Evolutionary conservation across 2,888 invertebrate genomes (phyloP), one percentile per base, ranked within the genome.

Genomic region (Hoplodrina ambigua): DNA sequence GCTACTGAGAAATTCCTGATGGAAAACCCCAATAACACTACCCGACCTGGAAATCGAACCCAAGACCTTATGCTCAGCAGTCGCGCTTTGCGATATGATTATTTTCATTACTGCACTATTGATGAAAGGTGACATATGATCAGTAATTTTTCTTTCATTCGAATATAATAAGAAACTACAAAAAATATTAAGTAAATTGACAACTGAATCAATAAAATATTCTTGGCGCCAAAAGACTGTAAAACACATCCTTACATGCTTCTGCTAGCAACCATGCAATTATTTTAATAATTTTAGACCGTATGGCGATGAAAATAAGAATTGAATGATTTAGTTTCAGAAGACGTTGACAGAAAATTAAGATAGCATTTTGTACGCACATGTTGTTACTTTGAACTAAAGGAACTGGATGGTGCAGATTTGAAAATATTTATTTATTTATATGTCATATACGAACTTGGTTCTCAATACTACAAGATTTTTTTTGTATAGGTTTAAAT

Each of bases 151-250:
- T 3, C 41, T 41, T 41, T 11, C 2, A 13, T 37, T 2, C 8
- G 7, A 13, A 13, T 13, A 13, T 41, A 41, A 41, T 41, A 41
- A 13, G 41, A 41, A 11, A 13, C 4, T 41, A 11, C 41, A 41
- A 41, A 41, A 41, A 41, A 41, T 25, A 33, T 4, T 41, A 41
- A 41, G 41, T 41, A 73, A 80, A 86, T 83, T 85, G 87, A 86
- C 87, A 85, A 87, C 86, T 85, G 83, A 87, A 88, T 89, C 89
- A 88, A 89, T 91, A 90, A 89, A 87, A 87, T 71, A 76, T 75
- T 72, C 81, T 85, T 85, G 93, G 92, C 94, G 92, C 92, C 91
- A 93, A 94, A 93, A 89, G 87, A 88, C 82, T 85, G 85, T 87
- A 80, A 88, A 84, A 54, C 68, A 85, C 55, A 69, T 67, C 56